Base-by-base conservation (phyloP, 2,113 vertebrate species). In the Chionomys nivalis region DNA sequence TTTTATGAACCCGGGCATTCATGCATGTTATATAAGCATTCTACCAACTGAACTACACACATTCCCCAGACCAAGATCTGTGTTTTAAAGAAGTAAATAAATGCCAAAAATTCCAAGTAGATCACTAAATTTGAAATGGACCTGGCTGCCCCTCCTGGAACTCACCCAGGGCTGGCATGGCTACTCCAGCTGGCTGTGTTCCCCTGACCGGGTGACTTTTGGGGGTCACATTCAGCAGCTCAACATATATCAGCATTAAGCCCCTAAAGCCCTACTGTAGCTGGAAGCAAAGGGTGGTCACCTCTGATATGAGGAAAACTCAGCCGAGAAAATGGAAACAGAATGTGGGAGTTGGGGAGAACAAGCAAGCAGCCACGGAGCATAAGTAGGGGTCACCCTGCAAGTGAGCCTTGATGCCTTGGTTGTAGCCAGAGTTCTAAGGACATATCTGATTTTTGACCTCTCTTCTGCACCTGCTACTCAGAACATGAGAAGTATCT, bases 221-320 rank as follows among this genome's bases (percentile, higher is more conserved):
- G 42, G 66, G 13, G 68, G 13, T 49, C 55, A 42, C 39, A 81
- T 1, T 16, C 79, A 68, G 75, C 5, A 42, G 28, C 36, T 58
- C 66, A 52, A 24, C 19, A 23, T 72, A 11, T 33, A 33, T 52
- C 33, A n/a, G 24, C 26, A 7, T 16, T 8, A n/a, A 52, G 31
- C 12, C 85, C 66, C 12, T n/a, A n/a, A 24, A 70, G 44, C 44
- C 66, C 21, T 7, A 9, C 31, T 33, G 26, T 10, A 47, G 10
- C 26, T n/a, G 0, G 2, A n/a, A 13, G 78, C 8, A 28, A 16
- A 3, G 44, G 8, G 7, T 23, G 7, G 1, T 86, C 39, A 81
- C 87, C 47, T 81, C n/a, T 33, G 66, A 87, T 23, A n/a, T 42
- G 49, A 75, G n/a, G 61, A 78, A 93, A 86, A 65, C 68, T 42